Percentiles rank a stretch among this genome's conserved stretches.
These are phyloP conservation scores for Drosophila jambulina DNA, from an alignment of 1,140 invertebrate species.

Conservation along the genomic window DNA sequence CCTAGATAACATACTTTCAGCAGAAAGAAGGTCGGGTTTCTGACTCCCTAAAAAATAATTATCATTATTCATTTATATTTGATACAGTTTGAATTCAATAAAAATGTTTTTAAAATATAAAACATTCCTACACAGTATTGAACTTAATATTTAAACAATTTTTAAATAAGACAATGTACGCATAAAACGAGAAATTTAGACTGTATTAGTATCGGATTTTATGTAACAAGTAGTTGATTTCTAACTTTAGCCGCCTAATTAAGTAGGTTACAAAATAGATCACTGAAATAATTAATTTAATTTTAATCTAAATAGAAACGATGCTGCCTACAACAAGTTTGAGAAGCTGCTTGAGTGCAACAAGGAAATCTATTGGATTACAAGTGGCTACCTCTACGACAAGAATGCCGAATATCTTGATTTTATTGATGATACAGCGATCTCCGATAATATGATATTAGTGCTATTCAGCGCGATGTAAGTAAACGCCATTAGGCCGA, in stretches of 20 bases:
- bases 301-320: constrained; percentile 60
- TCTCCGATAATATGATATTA: constrained; percentile 85
- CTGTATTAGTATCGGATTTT: too few relatives aligned
- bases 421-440: constrained; percentile 82
- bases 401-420: constrained; percentile 84
- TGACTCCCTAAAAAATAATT: too few relatives aligned
- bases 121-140: too few relatives aligned
- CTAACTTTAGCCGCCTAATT: neutral
- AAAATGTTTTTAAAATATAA: too few relatives aligned
- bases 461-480: constrained; percentile 84
- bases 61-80: neutral
- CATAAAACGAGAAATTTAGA: too few relatives aligned
- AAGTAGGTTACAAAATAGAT: neutral
- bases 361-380: constrained; percentile 84
- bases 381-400: constrained; percentile 80
- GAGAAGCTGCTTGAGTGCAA: constrained; percentile 81
- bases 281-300: neutral
- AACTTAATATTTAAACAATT: too few relatives aligned
- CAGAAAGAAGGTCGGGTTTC: neutral
- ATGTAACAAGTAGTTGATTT: neutral
- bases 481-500: constrained; percentile 23
- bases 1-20: neutral
- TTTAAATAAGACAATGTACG: too few relatives aligned
- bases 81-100: neutral
- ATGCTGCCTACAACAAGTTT: constrained; percentile 83